Base-by-base conservation (phyloP, 2,113 vertebrate genomes). In the Scopus umbretta region DNA sequence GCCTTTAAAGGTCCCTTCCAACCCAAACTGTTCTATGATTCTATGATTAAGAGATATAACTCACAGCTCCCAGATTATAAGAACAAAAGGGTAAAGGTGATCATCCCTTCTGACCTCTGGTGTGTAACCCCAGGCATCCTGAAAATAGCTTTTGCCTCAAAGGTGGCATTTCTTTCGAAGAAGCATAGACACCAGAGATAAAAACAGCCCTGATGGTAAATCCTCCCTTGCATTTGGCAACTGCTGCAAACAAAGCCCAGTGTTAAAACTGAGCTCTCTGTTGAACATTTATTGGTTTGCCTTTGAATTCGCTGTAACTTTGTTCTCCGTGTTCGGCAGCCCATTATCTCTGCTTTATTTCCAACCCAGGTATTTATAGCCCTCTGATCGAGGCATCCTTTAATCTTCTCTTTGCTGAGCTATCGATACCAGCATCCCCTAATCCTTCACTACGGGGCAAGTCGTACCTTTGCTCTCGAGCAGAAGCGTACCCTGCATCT, bases 401-500 rank as follows among this genome's bases (percentile, higher is more conserved):
- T 66, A 36, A 56, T 55, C 75, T 49, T 42, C 42, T 78, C 34
- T 67, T 43, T 81, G 52, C 86, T 71, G 82, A 93, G 25, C 45
- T 90, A 34, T 47, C 0, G 0, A 42, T 40, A 30, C 27, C 2
- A 2, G 23, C 42, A 45, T 53, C 40, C 34, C 61, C 36, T 62
- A 72, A 55, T 62, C 47, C 62, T 68, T 85, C 0, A 0, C 55
- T 53, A 3, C 0, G 0, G 34, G 34, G 16, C 26, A 14, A 45
- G 53, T 32, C 7, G 2, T 38, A n/a, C n/a, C 13, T 30, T 85
- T 9, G 7, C 5, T 34, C 45, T 67, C 2, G 27, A 55, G 76
- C 53, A 38, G 67, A 34, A 80, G 4, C 0, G 0, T 9, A 13
- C 4, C 29, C 22, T 0, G 0, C 55, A 20, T 71, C 21, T 85